A percentile compares a stretch with the other conserved stretches of the same genome.
Conservation (phyloP, 2,888 invertebrate genomes). For the Notocelia uddmanniana region DNA sequence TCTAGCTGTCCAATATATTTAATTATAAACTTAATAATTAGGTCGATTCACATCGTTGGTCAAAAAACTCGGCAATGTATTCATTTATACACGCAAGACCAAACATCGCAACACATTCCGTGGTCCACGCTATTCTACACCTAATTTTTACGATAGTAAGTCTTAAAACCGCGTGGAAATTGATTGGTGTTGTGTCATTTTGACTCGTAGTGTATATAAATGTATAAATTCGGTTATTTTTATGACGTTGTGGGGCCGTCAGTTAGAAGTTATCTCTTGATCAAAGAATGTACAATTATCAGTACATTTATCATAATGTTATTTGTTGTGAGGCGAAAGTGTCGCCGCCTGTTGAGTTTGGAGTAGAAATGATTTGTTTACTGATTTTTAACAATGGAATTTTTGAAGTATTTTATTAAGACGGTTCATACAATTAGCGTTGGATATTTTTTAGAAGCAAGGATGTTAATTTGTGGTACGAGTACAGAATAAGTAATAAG, state of each 20-base stretch:
- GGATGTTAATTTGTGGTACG: not conserved
- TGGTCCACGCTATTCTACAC: not conserved
- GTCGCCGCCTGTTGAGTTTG: constrained; percentile 24
- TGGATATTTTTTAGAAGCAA: not conserved
- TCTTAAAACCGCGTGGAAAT: not conserved
- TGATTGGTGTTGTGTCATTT: too few species aligned
- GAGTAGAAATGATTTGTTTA: constrained; percentile 9
- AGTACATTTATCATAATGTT: constrained; percentile 76
- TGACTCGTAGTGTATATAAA: not conserved
- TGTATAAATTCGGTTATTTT: constrained; percentile 25
- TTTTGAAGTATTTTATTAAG: not conserved
- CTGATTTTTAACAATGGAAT: not conserved
- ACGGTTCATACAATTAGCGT: not conserved
- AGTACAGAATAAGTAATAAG: too few species aligned
- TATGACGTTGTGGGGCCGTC: constrained; percentile 49
- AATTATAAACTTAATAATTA: constrained; percentile 79
- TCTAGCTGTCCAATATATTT: constrained; percentile 64
- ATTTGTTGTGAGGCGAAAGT: constrained; percentile 75
- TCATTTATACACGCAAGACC: not conserved
- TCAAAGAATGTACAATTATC: constrained; percentile 74
- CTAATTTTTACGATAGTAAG: not conserved
- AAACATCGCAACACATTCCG: not conserved
- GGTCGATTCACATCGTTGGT: constrained; percentile 60
- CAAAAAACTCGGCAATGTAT: constrained; percentile 58
- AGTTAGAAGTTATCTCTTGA: constrained; percentile 63